phyloP scores from a whole-genome alignment of 2,113 vertebrate species.

The Muntiacus muntjak region DNA sequence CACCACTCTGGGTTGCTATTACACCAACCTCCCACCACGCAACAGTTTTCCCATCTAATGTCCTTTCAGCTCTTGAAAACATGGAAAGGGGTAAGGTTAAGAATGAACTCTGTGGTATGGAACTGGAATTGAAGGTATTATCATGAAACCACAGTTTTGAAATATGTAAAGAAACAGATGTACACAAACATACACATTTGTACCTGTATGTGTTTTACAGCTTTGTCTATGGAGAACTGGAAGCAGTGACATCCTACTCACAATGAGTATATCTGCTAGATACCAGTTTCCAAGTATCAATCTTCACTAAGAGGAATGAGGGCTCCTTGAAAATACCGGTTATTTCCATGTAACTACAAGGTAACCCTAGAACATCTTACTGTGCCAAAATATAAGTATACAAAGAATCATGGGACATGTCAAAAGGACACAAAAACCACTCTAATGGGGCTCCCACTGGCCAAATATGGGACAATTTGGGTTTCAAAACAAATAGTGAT shows the following conservation, averaged over 20 bases:
- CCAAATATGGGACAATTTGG: neutral
- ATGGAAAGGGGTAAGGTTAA: neutral
- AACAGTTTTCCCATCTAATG: neutral
- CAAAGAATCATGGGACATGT: neutral
- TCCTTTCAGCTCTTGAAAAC: neutral
- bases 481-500: neutral
- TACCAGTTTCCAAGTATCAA: neutral
- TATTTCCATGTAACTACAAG: neutral
- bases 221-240: neutral
- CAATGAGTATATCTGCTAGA: neutral
- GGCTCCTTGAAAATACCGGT: neutral
- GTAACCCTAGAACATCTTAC: neutral
- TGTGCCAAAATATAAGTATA: neutral
- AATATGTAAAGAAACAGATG: neutral
- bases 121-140: neutral
- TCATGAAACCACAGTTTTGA: neutral
- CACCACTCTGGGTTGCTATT: neutral
- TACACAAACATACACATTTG: neutral
- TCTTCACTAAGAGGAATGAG: neutral
- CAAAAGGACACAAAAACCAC: neutral
- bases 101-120: neutral
- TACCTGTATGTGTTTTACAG: neutral
- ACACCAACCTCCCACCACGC: neutral
- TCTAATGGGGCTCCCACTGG: neutral
- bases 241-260: neutral